These are phyloP conservation scores for Thamnophis elegans DNA, from an alignment of 2,797 vertebrate species.

Conservation along the genomic window DNA sequence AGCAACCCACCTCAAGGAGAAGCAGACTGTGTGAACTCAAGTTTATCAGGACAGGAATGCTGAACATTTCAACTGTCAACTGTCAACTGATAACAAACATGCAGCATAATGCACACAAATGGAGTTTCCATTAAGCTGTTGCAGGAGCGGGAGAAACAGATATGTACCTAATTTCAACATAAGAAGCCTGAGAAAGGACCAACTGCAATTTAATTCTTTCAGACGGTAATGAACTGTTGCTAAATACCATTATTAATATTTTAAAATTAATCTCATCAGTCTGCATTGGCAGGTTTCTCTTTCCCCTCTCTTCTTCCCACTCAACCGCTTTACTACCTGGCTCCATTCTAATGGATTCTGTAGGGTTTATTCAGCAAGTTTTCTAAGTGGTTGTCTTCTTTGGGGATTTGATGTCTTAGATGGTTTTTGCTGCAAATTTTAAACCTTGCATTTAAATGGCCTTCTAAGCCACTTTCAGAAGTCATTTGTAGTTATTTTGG, in stretches of 20 bases:
- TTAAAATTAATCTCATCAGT: neutral
- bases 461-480: neutral
- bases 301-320: neutral
- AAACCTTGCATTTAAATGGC: neutral
- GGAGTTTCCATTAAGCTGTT: neutral
- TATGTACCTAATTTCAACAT: neutral
- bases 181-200: neutral
- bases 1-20: neutral
- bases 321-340: neutral
- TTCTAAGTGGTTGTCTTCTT: neutral
- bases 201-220: neutral
- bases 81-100: neutral
- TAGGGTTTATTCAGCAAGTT: neutral
- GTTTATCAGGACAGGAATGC: neutral
- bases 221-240: neutral
- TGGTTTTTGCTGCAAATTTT: neutral
- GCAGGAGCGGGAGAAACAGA: neutral
- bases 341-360: neutral
- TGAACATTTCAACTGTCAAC: neutral
- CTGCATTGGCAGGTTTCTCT: neutral
- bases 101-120: neutral
- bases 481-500: neutral
- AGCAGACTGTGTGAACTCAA: neutral
- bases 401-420: neutral
- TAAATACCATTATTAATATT: neutral